Evolutionary conservation across 2,888 invertebrate species (phyloP).

Genomic region (Andrena chrysosceles): DNA sequence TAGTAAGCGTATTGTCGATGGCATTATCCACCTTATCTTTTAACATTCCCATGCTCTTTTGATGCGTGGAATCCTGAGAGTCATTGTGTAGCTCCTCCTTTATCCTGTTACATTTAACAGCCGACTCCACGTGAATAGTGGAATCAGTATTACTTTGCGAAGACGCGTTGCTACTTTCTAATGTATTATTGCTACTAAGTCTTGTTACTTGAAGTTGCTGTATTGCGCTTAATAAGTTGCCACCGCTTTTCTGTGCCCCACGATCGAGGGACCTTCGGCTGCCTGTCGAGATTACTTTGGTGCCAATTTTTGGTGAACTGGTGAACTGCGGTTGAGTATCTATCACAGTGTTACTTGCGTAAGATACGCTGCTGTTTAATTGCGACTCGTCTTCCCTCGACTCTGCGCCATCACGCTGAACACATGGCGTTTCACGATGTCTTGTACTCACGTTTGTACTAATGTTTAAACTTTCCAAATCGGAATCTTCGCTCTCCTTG

Average conservation of each 20-base stretch:
- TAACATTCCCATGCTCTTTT: slow-evolving; percentile 31
- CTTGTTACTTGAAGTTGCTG: background rate
- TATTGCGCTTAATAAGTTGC: slow-evolving; percentile 1
- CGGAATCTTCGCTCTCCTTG: slow-evolving; percentile 15
- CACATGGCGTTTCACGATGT: background rate
- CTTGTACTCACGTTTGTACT: background rate
- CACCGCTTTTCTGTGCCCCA: background rate
- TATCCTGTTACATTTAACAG: too few species aligned
- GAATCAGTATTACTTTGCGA: slow-evolving; percentile 41
- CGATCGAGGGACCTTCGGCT: slow-evolving; percentile 31
- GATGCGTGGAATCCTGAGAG: slow-evolving; percentile 38
- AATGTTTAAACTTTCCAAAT: background rate
- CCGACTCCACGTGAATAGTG: slow-evolving; percentile 23
- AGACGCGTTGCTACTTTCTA: slow-evolving; percentile 50
- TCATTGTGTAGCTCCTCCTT: background rate
- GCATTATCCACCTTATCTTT: slow-evolving; percentile 41
- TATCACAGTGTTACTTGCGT: slow-evolving; percentile 22
- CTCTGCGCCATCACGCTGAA: background rate
- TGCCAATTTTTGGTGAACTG: slow-evolving; percentile 71
- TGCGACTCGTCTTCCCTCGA: background rate
- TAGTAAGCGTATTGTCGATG: slow-evolving; percentile 42
- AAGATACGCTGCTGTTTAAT: background rate
- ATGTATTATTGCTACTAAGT: slow-evolving; percentile 21
- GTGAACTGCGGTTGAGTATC: slow-evolving; percentile 69
- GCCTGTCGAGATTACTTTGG: slow-evolving; percentile 5